Percentiles rank a stretch among this genome's conserved stretches.
Evolutionary conservation across 2,113 vertebrate species (phyloP).

Genomic region (Zosterops lateralis): DNA sequence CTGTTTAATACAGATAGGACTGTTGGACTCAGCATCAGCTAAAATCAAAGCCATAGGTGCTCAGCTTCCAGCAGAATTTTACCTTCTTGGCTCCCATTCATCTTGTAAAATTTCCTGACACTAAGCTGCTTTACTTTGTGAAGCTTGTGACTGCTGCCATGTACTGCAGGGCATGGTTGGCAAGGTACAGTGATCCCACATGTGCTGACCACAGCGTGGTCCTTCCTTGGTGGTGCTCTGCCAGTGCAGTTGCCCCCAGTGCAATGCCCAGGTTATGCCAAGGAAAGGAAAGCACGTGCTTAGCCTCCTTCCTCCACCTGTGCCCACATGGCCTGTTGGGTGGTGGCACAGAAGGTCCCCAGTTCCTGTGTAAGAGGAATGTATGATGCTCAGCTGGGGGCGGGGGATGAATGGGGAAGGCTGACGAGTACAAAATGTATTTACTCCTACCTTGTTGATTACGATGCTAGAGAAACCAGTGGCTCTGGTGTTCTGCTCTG

Average conservation of each 20-base stretch:
- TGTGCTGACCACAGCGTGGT: background rate
- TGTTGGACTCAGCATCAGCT: constrained; percentile 23
- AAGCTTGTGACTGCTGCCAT: background rate
- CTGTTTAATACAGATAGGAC: background rate
- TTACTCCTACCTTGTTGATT: background rate
- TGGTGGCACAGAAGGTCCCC: background rate
- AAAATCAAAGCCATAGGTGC: constrained; percentile 47
- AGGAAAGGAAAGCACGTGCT: background rate
- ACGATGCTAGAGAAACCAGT: background rate
- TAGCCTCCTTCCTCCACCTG: background rate
- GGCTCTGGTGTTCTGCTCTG: background rate
- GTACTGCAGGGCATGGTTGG: background rate
- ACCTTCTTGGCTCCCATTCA: background rate
- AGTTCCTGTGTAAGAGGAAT: background rate
- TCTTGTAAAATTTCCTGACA: background rate
- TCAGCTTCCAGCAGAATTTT: constrained; percentile 33
- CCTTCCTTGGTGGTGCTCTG: background rate
- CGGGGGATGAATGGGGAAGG: background rate
- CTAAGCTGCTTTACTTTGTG: background rate
- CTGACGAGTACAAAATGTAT: background rate
- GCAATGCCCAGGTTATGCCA: background rate
- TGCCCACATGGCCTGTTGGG: background rate
- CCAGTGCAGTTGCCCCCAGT: background rate
- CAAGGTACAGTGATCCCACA: background rate
- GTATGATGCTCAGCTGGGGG: background rate